Percentiles rank a stretch among this genome's conserved stretches.
Evolutionary conservation across 2,888 invertebrate species (phyloP).

Genomic region (Phyto melanocephala): DNA sequence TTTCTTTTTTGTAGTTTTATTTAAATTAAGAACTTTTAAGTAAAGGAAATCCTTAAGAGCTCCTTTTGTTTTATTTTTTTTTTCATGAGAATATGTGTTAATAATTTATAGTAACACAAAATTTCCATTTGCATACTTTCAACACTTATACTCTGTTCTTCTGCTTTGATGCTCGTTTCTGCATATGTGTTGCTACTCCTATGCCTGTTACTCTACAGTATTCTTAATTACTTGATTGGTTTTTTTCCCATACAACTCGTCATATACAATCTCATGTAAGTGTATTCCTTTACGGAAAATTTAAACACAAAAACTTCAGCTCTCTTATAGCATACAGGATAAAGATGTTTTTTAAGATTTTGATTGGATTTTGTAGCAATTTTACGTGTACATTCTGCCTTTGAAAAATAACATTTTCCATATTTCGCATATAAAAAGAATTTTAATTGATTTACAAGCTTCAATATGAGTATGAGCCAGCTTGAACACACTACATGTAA

Average conservation of each 20-base stretch:
- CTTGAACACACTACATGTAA: too few species aligned
- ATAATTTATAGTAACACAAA: not conserved
- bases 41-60: too few species aligned
- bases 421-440: not conserved
- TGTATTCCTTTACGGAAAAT: too few species aligned
- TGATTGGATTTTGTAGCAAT: conserved; percentile 26
- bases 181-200: too few species aligned
- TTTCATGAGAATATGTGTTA: not conserved
- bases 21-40: too few species aligned
- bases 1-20: too few species aligned
- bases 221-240: conserved; percentile 25
- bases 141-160: too few species aligned
- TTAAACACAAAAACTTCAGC: too few species aligned
- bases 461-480: not conserved
- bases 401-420: too few species aligned
- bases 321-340: not conserved
- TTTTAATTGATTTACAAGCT: conserved; percentile 45
- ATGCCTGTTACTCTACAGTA: not conserved
- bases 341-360: not conserved
- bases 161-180: not conserved
- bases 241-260: not conserved
- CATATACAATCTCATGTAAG: not conserved
- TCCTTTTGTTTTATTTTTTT: too few species aligned
- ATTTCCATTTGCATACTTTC: not conserved
- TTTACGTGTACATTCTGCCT: not conserved